Evolutionary conservation across 2,797 vertebrate species (phyloP), one percentile per base, ranked within the genome.

Genomic region (Crypturellus tataupa): DNA sequence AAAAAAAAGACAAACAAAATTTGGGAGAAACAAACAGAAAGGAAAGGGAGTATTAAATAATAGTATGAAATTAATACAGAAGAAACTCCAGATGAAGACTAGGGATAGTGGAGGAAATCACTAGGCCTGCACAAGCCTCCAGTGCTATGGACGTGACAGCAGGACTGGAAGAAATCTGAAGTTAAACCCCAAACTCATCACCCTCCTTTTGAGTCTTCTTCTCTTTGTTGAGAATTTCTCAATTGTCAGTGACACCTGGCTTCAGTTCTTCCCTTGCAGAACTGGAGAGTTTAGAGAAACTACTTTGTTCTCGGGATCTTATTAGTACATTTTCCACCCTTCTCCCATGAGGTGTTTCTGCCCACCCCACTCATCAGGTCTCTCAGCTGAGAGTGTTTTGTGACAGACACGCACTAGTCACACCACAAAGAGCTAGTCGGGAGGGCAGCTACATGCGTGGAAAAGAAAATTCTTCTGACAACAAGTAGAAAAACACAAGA

Each of bases 331-430:
- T 6, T 70, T 29, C 35, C 25, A 39, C 25, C 35, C 29, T 70
- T 51, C 47, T 27, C 27, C 24, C 46, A 69, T 37, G 35, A 19
- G 29, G 23, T 27, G 37, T 20, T 31, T 70, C 49, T 70, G 25
- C 49, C 2, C 37, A 53, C 23, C n/a, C 9, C 17, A 2, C 7
- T 58, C 60, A 37, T 33, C 55, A 46, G 31, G 27, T 69, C 7
- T 11, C 55, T 42, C 6, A 1, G 44, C 19, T 21, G 19, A 81
- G 31, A 64, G 46, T 0, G 0, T 24, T 75, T 7, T 1, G 82
- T 35, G 29, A 76, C 8, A 76, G 59, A 29, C 72, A 23, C 0
- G 0, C 24, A 29, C 39, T 1, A 46, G 46, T 63, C 55, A 62
- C 7, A 23, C 15, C 70, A 56, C 2, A 1, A 47, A 33, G 7